Evolutionary conservation across 2,113 vertebrate species (phyloP).

Genomic region (Aix galericulata): DNA sequence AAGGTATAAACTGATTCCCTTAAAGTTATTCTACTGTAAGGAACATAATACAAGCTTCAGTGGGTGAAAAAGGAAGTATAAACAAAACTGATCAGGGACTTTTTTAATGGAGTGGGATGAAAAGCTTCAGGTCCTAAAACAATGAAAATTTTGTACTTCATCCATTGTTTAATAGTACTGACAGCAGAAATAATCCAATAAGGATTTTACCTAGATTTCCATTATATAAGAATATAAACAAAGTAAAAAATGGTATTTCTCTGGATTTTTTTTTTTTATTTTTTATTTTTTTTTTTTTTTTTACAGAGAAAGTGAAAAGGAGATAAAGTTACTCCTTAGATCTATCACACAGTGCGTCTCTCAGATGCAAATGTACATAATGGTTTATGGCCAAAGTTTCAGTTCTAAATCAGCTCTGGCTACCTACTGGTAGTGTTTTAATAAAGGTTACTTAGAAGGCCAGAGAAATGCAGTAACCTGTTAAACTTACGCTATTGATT

Average conservation of each 20-base stretch:
- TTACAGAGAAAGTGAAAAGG: background rate
- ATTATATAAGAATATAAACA: background rate
- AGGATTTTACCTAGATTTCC: background rate
- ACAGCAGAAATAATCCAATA: background rate
- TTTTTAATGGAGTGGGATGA: background rate
- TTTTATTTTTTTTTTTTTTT: background rate
- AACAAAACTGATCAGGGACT: background rate
- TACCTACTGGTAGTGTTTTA: background rate
- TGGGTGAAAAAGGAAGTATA: background rate
- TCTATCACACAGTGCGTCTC: background rate
- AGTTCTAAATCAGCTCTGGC: background rate
- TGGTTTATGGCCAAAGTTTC: rapidly evolving
- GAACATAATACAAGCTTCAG: background rate
- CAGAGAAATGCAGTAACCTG: background rate
- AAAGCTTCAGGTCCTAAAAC: background rate
- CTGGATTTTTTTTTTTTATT: background rate
- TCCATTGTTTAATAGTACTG: background rate
- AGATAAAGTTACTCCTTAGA: background rate
- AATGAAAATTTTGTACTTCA: background rate
- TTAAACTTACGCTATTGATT: background rate
- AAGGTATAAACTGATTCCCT: background rate
- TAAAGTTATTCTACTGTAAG: background rate
- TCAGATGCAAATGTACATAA: background rate
- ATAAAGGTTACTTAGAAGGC: background rate
- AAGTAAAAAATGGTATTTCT: background rate